These are phyloP conservation scores for Boulengerochromis microlepis DNA, from an alignment of 2,113 vertebrate species.

Conservation along the genomic window DNA sequence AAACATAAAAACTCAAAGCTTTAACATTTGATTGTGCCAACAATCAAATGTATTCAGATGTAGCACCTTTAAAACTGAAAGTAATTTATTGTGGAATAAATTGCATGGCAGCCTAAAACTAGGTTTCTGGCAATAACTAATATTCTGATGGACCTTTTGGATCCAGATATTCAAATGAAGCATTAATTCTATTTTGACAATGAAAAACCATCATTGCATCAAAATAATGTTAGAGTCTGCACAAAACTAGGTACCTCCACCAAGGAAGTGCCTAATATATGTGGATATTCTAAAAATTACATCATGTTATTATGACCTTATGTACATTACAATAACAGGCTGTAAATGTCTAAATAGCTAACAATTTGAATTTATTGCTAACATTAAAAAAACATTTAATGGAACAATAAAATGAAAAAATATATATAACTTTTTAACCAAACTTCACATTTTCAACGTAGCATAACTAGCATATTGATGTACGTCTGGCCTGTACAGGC, in stretches of 20 bases:
- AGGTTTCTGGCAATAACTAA: background rate
- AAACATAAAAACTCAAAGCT: background rate
- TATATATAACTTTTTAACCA: background rate
- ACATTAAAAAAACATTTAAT: background rate
- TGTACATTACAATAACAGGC: background rate
- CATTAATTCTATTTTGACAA: background rate
- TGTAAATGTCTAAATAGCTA: background rate
- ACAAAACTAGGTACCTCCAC: background rate
- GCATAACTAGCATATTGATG: background rate
- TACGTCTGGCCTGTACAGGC: accelerated
- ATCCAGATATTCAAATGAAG: background rate
- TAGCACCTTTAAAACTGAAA: background rate
- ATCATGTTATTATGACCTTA: background rate
- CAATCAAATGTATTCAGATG: background rate
- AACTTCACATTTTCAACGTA: background rate
- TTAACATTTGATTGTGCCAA: background rate
- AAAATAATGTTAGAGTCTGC: background rate
- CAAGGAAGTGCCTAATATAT: background rate
- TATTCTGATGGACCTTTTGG: background rate
- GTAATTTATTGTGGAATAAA: background rate
- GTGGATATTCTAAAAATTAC: background rate
- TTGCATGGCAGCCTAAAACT: background rate
- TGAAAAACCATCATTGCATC: background rate
- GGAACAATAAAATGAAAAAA: background rate
- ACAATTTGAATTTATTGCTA: background rate